Conservation (phyloP, 2,797 vertebrate genomes). For the Melanotaenia nigrans region DNA sequence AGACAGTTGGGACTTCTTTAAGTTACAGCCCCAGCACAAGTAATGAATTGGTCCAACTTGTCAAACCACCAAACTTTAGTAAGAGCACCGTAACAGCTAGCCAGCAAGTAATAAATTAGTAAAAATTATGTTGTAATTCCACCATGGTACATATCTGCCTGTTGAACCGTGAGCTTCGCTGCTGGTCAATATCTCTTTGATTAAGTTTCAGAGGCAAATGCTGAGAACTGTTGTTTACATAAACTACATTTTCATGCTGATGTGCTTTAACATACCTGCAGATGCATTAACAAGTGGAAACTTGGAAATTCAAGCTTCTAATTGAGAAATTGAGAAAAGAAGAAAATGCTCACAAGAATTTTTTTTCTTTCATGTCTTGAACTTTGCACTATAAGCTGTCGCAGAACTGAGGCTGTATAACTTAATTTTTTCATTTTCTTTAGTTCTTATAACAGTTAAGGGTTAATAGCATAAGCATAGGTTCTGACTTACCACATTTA, state of each 20-base stretch:
- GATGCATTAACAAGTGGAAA: neutral
- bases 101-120: neutral
- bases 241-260: neutral
- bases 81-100: neutral
- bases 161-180: neutral
- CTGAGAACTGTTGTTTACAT: neutral
- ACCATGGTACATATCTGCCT: neutral
- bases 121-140: neutral
- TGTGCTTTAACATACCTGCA: neutral
- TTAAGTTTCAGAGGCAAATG: neutral
- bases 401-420: neutral
- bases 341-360: neutral
- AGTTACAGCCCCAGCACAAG: too few species aligned
- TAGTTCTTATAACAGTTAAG: neutral
- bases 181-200: neutral
- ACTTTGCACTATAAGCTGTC: neutral
- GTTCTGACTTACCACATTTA: neutral
- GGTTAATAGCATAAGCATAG: neutral
- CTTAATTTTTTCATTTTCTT: neutral
- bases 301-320: neutral
- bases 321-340: neutral
- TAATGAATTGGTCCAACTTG: neutral
- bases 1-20: neutral
- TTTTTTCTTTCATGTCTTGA: neutral
- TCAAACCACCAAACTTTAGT: neutral